phyloP scores from a whole-genome alignment of 2,113 vertebrate genomes.

The Lagopus muta region DNA sequence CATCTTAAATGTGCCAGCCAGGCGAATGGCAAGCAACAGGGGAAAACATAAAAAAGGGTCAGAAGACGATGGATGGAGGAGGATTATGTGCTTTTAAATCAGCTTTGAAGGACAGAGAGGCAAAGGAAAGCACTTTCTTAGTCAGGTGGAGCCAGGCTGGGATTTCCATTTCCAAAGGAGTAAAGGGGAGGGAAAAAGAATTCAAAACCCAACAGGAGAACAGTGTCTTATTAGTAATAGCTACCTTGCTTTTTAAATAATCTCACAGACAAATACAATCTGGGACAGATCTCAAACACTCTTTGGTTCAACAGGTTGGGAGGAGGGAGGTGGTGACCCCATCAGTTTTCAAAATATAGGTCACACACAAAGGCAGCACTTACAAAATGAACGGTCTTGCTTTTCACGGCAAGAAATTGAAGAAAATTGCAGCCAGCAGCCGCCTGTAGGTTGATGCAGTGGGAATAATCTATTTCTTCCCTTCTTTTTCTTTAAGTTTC shows the following conservation, averaged over 20 bases:
- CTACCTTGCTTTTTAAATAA: conserved; percentile 56
- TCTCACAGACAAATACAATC: background rate
- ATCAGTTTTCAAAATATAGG: conserved; percentile 75
- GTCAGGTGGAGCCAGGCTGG: background rate
- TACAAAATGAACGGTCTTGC: conserved; percentile 74
- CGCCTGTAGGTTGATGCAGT: conserved; percentile 64
- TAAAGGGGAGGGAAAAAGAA: background rate
- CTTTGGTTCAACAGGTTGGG: conserved; percentile 59
- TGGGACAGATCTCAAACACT: background rate
- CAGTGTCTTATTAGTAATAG: conserved; percentile 40
- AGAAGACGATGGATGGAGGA: background rate
- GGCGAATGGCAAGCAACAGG: background rate
- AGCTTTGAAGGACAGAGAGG: background rate
- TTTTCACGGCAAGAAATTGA: conserved; percentile 75
- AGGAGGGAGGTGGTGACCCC: conserved; percentile 66
- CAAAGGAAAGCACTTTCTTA: background rate
- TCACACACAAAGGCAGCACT: conserved; percentile 73
- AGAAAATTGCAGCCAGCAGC: conserved; percentile 75
- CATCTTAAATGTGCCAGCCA: background rate
- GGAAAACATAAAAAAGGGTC: background rate
- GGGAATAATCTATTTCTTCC: conserved; percentile 72
- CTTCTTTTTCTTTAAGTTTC: background rate
- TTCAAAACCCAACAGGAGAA: background rate
- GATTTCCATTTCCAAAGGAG: conserved; percentile 35
- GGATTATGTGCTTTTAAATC: background rate